A percentile compares a stretch with the other conserved stretches of the same genome.
These are phyloP conservation scores for Pampusana beccarii DNA, from an alignment of 2,113 vertebrate species.

Conservation along the genomic window DNA sequence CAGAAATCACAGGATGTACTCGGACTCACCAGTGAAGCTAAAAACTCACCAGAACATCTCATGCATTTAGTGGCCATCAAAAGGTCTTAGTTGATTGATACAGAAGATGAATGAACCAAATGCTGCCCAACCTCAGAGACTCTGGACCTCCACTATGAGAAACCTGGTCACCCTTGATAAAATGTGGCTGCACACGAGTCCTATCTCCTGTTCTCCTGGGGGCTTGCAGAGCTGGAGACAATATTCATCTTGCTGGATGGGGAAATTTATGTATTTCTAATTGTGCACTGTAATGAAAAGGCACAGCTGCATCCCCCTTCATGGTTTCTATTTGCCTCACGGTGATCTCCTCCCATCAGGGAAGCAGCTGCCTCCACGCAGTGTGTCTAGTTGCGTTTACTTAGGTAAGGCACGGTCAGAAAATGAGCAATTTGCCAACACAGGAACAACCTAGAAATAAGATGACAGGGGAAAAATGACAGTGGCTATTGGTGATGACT, in stretches of 20 bases:
- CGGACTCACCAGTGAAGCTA: background rate
- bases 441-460: background rate
- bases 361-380: background rate
- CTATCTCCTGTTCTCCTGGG: background rate
- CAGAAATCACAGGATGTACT: background rate
- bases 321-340: background rate
- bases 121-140: background rate
- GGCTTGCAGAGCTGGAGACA: background rate
- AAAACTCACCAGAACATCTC: background rate
- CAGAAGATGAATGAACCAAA: background rate
- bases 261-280: background rate
- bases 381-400: background rate
- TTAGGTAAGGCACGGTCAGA: background rate
- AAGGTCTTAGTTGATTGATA: background rate
- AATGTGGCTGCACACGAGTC: background rate
- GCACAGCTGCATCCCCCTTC: background rate
- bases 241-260: background rate
- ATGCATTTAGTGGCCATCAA: background rate
- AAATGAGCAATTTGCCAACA: background rate
- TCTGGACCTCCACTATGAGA: rapidly evolving
- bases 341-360: background rate
- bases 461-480: background rate
- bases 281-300: background rate
- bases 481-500: background rate
- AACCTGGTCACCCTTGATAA: background rate